Conservation (phyloP, 1,140 invertebrate species). For the Magallana gigas region DNA sequence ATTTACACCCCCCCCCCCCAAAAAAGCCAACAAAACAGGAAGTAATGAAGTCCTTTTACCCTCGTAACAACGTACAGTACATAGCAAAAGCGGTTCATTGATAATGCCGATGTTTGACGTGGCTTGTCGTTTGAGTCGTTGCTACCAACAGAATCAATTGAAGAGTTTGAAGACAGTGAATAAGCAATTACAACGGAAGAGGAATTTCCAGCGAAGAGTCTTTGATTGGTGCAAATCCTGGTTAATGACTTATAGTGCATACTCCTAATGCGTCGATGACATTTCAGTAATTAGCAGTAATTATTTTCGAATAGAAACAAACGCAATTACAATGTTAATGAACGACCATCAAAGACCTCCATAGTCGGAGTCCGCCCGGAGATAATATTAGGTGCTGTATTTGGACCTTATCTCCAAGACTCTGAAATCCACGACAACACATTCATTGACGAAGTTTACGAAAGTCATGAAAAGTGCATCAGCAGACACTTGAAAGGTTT, state of each 20-base stretch:
- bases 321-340: neutral
- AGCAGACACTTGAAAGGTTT: too few relatives aligned
- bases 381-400: neutral
- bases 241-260: neutral
- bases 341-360: neutral
- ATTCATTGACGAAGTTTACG: too few relatives aligned
- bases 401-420: too few relatives aligned
- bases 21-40: too few relatives aligned
- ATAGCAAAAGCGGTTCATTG: too few relatives aligned
- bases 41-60: too few relatives aligned
- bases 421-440: too few relatives aligned
- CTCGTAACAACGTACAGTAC: too few relatives aligned
- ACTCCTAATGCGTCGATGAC: neutral
- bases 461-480: too few relatives aligned
- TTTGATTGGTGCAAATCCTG: neutral
- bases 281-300: conserved; percentile 8
- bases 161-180: neutral
- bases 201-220: neutral
- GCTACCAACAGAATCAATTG: neutral
- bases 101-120: neutral
- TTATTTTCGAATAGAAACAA: neutral
- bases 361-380: neutral
- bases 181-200: neutral
- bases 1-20: too few relatives aligned
- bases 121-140: neutral